These are phyloP conservation scores for Coelopa frigida DNA, from an alignment of 1,140 invertebrate species.

Conservation along the genomic window DNA sequence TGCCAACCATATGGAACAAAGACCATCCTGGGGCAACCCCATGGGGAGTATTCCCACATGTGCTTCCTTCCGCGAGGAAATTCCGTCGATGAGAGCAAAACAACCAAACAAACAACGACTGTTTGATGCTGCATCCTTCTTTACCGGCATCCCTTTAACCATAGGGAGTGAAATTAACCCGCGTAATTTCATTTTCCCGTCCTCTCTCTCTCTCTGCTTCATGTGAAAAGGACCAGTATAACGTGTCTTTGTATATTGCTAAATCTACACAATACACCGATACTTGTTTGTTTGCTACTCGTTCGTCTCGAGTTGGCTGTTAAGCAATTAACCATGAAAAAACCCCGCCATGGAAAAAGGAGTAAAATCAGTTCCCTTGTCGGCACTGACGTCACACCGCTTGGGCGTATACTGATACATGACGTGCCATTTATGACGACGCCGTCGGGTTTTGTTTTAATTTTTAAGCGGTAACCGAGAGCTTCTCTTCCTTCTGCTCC, in stretches of 20 bases:
- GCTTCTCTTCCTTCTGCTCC: no score
- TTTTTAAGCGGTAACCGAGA: slow-evolving; percentile 21
- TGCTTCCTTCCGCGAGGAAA: no score
- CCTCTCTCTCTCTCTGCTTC: slow-evolving; percentile 3
- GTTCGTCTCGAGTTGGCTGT: slow-evolving; percentile 36
- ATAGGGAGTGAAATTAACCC: slow-evolving; percentile 32
- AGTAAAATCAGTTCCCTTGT: no score
- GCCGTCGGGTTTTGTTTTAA: slow-evolving; percentile 38
- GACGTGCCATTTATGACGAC: slow-evolving; percentile 41
- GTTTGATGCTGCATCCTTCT: no score
- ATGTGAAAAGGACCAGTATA: no score
- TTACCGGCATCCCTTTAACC: no score
- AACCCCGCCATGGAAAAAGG: background rate
- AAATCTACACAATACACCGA: slow-evolving; percentile 45
- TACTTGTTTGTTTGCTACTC: slow-evolving; percentile 36
- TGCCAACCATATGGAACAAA: no score
- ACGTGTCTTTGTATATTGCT: no score
- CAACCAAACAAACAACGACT: no score
- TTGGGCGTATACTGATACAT: slow-evolving; percentile 34
- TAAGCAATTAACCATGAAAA: slow-evolving; percentile 41
- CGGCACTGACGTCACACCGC: background rate
- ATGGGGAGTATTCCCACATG: no score
- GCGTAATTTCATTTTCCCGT: slow-evolving; percentile 37
- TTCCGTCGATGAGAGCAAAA: no score
- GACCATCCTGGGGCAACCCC: no score